Conservation (phyloP, 2,113 vertebrate genomes). For the Scortum barcoo region DNA sequence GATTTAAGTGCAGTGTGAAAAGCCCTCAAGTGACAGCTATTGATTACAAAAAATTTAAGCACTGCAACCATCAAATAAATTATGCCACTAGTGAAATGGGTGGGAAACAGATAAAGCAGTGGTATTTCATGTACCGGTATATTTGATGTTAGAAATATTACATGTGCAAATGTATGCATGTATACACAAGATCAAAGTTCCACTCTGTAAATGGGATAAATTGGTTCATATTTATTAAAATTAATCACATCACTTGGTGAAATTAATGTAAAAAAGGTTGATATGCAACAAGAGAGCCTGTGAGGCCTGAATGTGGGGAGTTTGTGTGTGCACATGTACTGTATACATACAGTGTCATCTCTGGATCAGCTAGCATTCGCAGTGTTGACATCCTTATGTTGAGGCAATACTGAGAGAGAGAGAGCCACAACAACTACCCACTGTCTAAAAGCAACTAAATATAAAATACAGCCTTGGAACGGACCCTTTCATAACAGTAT, state of each 20-base stretch:
- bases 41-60: slow-evolving; percentile 40
- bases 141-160: neutral
- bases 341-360: neutral
- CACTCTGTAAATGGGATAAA: neutral
- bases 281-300: neutral
- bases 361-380: neutral
- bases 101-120: slow-evolving; percentile 7
- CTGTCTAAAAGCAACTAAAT: too few species aligned
- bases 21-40: slow-evolving; percentile 30
- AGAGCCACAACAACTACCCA: too few species aligned
- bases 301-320: neutral
- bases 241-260: too few species aligned
- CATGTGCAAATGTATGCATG: neutral
- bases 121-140: slow-evolving; percentile 4
- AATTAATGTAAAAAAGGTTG: neutral
- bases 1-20: slow-evolving; percentile 41
- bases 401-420: too few species aligned
- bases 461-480: too few species aligned
- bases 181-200: neutral
- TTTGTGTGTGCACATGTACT: neutral
- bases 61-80: neutral
- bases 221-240: too few species aligned
- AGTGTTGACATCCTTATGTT: neutral
- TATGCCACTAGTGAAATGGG: neutral
- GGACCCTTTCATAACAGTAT: too few species aligned